Evolutionary conservation across 2,113 vertebrate genomes (phyloP).

Genomic region (Carassius carassius): DNA sequence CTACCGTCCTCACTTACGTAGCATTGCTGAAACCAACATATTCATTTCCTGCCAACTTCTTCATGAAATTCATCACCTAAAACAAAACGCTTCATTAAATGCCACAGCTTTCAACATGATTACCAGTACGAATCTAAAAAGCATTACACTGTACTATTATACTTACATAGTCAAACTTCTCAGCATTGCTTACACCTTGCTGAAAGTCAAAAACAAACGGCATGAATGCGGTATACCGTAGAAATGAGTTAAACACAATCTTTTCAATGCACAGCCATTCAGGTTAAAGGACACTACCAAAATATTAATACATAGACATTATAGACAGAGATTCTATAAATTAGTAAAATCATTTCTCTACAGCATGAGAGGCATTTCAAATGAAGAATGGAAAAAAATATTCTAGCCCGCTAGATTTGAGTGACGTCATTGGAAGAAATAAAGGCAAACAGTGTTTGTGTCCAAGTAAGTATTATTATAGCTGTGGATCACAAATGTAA

Average conservation of each 20-base stretch:
- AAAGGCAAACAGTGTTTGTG: not conserved
- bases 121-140: not conserved
- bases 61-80: conserved; percentile 98
- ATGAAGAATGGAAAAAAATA: not conserved
- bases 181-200: conserved; percentile 96
- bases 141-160: not conserved
- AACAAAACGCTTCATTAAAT: conserved; percentile 18
- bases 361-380: not conserved
- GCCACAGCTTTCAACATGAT: not conserved
- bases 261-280: not conserved
- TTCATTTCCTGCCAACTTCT: conserved; percentile 98
- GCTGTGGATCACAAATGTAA: not conserved
- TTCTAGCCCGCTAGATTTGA: not conserved
- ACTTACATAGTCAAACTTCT: conserved; percentile 99
- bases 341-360: not conserved
- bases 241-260: not conserved
- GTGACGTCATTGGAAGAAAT: not conserved
- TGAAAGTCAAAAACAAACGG: conserved; percentile 77
- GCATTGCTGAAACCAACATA: conserved; percentile 99
- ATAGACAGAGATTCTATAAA: not conserved
- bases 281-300: not conserved
- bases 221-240: conserved; percentile 44
- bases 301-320: not conserved
- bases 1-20: conserved; percentile 83
- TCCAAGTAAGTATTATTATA: conserved; percentile 4